These are phyloP conservation scores for Bos javanicus DNA, from an alignment of 2,113 vertebrate species.

Conservation along the genomic window DNA sequence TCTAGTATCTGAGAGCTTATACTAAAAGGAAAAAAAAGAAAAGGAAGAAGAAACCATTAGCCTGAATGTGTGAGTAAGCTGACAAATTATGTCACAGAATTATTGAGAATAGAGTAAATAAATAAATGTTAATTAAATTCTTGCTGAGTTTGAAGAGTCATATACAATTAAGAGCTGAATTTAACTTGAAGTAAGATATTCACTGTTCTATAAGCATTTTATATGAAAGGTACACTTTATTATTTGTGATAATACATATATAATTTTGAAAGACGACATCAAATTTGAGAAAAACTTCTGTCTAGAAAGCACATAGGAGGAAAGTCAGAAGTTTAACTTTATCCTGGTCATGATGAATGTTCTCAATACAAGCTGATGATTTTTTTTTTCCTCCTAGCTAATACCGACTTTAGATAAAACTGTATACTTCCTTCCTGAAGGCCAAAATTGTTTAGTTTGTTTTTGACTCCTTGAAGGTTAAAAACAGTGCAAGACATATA, in stretches of 20 bases:
- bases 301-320: not conserved
- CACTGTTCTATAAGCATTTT: not conserved
- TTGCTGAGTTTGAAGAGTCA: not conserved
- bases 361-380: not conserved
- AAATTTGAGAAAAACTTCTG: not conserved
- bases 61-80: not conserved
- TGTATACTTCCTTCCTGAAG: not conserved
- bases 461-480: not conserved
- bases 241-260: not conserved
- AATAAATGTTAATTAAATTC: constrained; percentile 6
- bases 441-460: not conserved
- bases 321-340: not conserved
- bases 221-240: not conserved
- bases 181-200: not conserved
- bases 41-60: not conserved
- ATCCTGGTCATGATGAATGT: not conserved
- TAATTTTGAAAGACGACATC: not conserved
- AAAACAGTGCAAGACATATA: not conserved
- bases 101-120: not conserved
- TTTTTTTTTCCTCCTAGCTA: not conserved
- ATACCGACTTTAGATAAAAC: not conserved
- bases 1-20: not conserved
- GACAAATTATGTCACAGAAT: not conserved
- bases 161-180: not conserved
- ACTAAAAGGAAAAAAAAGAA: not conserved